Conservation (phyloP, 2,113 vertebrate genomes). For the Herpetotheres cachinnans region DNA sequence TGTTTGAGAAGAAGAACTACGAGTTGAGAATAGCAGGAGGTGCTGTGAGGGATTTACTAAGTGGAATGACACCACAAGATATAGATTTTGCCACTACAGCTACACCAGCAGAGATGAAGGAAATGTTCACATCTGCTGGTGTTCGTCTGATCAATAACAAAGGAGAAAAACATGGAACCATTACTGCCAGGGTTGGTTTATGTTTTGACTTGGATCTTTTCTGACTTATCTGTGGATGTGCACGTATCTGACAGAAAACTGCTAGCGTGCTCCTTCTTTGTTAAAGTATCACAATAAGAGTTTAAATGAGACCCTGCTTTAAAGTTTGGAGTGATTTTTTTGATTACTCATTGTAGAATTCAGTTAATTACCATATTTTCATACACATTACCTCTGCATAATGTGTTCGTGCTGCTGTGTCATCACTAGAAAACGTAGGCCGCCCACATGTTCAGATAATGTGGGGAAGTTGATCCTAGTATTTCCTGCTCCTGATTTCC, state of each 20-base stretch:
- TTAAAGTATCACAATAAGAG: not conserved
- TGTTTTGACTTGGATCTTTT: not conserved
- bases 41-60: constrained; percentile 91
- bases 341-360: not conserved
- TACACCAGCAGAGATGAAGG: constrained; percentile 92
- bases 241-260: not conserved
- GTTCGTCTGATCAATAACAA: constrained; percentile 95
- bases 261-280: not conserved
- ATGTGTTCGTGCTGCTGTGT: not conserved
- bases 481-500: not conserved
- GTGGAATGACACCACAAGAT: constrained; percentile 86
- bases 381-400: not conserved
- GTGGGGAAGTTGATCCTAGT: not conserved
- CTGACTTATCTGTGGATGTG: not conserved
- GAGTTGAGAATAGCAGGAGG: constrained; percentile 95
- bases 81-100: constrained; percentile 96
- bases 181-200: constrained; percentile 86
- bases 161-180: constrained; percentile 94
- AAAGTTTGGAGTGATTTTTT: not conserved
- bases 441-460: fast-evolving
- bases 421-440: not conserved
- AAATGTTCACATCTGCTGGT: constrained; percentile 84
- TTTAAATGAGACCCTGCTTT: not conserved
- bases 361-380: not conserved
- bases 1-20: constrained; percentile 85